Evolutionary conservation across 2,797 vertebrate genomes (phyloP).

Genomic region (Lepilemur ruficaudatus): DNA sequence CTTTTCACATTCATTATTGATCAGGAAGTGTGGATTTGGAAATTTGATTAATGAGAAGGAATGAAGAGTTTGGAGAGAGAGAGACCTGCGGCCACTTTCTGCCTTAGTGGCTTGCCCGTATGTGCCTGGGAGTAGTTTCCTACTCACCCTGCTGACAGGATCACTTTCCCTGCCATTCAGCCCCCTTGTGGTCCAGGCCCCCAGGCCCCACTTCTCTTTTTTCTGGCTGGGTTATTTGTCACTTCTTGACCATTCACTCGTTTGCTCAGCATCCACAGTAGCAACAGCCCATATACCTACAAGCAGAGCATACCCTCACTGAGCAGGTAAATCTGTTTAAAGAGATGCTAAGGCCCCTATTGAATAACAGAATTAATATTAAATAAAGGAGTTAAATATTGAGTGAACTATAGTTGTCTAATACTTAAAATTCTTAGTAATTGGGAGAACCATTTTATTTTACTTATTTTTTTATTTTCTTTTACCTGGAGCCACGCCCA

Average conservation of each 20-base stretch:
- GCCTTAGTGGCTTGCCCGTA: background rate
- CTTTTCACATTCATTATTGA: constrained; percentile 12
- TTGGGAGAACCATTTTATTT: constrained; percentile 19
- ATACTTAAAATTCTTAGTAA: constrained; percentile 13
- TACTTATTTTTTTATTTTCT: background rate
- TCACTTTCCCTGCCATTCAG: background rate
- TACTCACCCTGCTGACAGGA: background rate
- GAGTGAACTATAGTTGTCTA: background rate
- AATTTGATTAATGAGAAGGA: background rate
- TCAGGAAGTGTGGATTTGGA: background rate
- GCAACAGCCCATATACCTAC: background rate
- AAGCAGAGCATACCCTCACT: background rate
- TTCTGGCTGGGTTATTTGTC: background rate
- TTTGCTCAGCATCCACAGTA: background rate
- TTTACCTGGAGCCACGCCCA: no score
- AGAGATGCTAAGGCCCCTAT: background rate
- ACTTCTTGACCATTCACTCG: background rate
- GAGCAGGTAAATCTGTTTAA: background rate
- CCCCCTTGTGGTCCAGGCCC: background rate
- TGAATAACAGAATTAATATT: background rate
- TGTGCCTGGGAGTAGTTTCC: background rate
- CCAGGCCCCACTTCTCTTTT: background rate
- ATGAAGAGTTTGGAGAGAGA: background rate
- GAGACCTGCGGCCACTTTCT: background rate
- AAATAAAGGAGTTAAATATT: background rate